Conservation (phyloP, 2,113 vertebrate species). For the Calypte anna region DNA sequence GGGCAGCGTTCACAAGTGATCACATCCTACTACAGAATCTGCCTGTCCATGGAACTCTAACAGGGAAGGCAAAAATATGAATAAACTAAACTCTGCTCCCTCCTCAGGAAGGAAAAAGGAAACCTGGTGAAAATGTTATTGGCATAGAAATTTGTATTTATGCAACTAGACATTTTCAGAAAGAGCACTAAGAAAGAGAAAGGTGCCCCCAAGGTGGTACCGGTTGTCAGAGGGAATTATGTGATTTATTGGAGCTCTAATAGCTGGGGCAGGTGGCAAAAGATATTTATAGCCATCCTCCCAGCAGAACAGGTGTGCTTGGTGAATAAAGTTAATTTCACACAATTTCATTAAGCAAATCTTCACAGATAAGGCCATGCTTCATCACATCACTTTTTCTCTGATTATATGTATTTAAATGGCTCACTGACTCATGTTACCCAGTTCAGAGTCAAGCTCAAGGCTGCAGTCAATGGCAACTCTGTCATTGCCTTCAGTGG, state of each 20-base stretch:
- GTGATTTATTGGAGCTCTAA: slow-evolving; percentile 52
- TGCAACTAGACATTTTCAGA: neutral
- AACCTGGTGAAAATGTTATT: neutral
- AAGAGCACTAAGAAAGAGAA: neutral
- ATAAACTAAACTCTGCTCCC: neutral
- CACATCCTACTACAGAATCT: neutral
- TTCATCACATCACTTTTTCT: slow-evolving; percentile 14
- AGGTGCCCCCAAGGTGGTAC: neutral
- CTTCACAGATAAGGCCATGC: neutral
- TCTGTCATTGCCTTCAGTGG: neutral
- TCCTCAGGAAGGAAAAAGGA: neutral
- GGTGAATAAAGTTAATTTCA: slow-evolving; percentile 58
- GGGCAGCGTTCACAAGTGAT: neutral
- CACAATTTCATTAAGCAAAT: slow-evolving; percentile 52
- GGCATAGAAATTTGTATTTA: neutral
- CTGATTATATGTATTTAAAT: neutral
- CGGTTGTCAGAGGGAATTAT: slow-evolving; percentile 33
- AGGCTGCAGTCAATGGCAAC: neutral
- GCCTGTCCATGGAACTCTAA: rapidly evolving
- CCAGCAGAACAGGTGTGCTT: slow-evolving; percentile 59
- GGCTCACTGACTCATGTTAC: neutral
- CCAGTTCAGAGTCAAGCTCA: neutral
- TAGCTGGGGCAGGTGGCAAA: slow-evolving; percentile 49
- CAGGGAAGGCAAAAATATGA: neutral
- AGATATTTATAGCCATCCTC: slow-evolving; percentile 57